Evolutionary conservation across 2,888 invertebrate genomes (phyloP).

Genomic region (Nyleta sp.): DNA sequence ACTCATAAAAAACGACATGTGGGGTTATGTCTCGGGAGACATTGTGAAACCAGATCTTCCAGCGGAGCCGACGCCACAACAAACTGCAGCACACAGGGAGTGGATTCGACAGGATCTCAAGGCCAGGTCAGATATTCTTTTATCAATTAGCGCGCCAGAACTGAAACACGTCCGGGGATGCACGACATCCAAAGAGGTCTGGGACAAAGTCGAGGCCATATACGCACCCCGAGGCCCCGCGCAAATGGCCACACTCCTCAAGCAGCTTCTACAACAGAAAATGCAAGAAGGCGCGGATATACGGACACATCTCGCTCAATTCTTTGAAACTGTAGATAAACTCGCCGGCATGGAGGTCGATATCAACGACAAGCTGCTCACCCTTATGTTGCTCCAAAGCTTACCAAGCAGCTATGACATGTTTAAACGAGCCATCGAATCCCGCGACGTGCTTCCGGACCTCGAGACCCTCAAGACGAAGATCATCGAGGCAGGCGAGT

Average conservation of each 20-base stretch:
- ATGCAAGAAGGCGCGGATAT: slow-evolving; percentile 50
- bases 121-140: slow-evolving; percentile 31
- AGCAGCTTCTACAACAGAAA: slow-evolving; percentile 28
- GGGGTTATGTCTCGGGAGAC: slow-evolving; percentile 57
- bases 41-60: slow-evolving; percentile 14
- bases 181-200: slow-evolving; percentile 29
- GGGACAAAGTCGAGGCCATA: slow-evolving; percentile 21
- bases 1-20: slow-evolving; percentile 60
- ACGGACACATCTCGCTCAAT: slow-evolving; percentile 48
- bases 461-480: slow-evolving; percentile 63
- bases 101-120: slow-evolving; percentile 32
- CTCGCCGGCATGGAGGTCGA: slow-evolving; percentile 58
- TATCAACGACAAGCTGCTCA: slow-evolving; percentile 57
- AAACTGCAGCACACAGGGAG: background rate
- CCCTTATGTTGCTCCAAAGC: slow-evolving; percentile 60
- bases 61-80: background rate
- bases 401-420: slow-evolving; percentile 63
- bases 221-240: slow-evolving; percentile 41
- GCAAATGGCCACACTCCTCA: slow-evolving; percentile 42
- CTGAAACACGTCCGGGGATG: slow-evolving; percentile 42
- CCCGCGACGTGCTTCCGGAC: slow-evolving; percentile 62
- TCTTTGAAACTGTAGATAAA: slow-evolving; percentile 65
- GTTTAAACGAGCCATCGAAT: slow-evolving; percentile 68
- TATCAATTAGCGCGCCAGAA: slow-evolving; percentile 39
- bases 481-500: slow-evolving; percentile 62